phyloP scores from a whole-genome alignment of 2,888 invertebrate species.

The Drosophila nr. fundita region DNA sequence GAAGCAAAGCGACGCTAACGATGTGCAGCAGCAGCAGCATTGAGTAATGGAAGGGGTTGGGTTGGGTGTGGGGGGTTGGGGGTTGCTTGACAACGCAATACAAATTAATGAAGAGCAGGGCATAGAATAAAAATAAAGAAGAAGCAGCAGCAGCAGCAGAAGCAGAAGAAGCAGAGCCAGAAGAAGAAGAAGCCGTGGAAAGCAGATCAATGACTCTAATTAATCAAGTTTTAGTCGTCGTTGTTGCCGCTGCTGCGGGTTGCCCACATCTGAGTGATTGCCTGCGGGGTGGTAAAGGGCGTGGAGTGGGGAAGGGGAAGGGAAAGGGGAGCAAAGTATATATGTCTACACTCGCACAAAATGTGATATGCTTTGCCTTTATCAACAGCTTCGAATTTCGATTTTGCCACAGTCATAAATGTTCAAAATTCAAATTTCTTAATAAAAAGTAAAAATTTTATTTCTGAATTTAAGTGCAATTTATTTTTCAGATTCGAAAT shows the following conservation, averaged over 20 bases:
- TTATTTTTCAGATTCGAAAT: neutral
- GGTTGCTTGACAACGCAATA: slow-evolving; percentile 52
- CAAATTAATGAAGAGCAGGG: slow-evolving; percentile 71
- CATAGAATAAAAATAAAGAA: slow-evolving; percentile 22
- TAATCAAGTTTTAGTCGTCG: slow-evolving; percentile 73
- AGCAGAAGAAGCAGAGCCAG: neutral
- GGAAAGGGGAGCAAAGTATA: neutral
- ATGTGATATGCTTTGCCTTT: neutral
- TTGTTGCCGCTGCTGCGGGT: slow-evolving; percentile 6
- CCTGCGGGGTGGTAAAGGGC: slow-evolving; percentile 1
- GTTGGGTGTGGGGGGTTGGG: neutral
- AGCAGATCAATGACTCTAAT: slow-evolving; percentile 81
- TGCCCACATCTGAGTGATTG: slow-evolving; percentile 75
- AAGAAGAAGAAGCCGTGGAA: slow-evolving; percentile 68
- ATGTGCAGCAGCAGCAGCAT: slow-evolving; percentile 14
- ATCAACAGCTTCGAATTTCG: neutral
- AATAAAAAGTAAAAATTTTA: neutral
- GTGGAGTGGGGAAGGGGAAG: neutral
- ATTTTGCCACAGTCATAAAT: neutral
- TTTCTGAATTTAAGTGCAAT: neutral
- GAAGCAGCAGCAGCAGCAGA: slow-evolving; percentile 7
- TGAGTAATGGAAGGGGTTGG: neutral
- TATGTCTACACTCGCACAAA: neutral
- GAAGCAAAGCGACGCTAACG: slow-evolving; percentile 33
- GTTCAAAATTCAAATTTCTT: neutral